phyloP scores from a whole-genome alignment of 2,888 invertebrate genomes.

The Thera britannica region DNA sequence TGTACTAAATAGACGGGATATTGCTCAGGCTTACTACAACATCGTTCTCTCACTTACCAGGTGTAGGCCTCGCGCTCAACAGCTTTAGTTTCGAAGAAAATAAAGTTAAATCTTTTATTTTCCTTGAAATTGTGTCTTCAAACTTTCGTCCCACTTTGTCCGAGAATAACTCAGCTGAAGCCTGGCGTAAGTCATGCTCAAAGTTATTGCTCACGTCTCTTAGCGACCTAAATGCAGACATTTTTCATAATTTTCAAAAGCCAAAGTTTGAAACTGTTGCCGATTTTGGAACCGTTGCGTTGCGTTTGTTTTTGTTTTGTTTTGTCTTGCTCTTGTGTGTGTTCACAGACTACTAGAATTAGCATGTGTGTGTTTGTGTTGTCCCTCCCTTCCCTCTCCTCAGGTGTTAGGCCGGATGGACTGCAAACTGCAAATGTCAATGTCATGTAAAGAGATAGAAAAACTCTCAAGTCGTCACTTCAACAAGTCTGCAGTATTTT shows the following conservation, averaged over 20 bases:
- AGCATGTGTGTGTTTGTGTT: too few species aligned
- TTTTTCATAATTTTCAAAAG: conserved; percentile 34
- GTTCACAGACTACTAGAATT: too few species aligned
- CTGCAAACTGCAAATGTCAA: too few species aligned
- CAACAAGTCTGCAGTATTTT: too few species aligned
- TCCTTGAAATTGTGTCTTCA: conserved; percentile 62
- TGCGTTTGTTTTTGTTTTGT: neutral
- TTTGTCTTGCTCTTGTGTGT: neutral
- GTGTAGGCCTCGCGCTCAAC: conserved; percentile 60
- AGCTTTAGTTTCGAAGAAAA: conserved; percentile 67
- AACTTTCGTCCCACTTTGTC: conserved; percentile 57
- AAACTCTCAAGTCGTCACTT: too few species aligned
- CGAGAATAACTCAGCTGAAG: conserved; percentile 55
- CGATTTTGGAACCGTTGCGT: neutral
- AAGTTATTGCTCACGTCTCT: conserved; percentile 62
- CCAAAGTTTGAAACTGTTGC: neutral
- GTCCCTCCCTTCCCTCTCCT: too few species aligned
- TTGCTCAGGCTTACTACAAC: too few species aligned
- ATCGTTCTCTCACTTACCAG: conserved; percentile 53
- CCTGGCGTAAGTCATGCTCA: conserved; percentile 55
- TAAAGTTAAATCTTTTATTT: conserved; percentile 59
- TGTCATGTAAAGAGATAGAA: too few species aligned
- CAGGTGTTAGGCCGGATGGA: too few species aligned
- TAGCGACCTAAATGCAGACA: conserved; percentile 65
- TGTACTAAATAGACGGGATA: too few species aligned